A percentile compares a stretch with the other conserved stretches of the same genome.
phyloP scores from a whole-genome alignment of 2,888 invertebrate species.

The Oxyscelio sp. region DNA sequence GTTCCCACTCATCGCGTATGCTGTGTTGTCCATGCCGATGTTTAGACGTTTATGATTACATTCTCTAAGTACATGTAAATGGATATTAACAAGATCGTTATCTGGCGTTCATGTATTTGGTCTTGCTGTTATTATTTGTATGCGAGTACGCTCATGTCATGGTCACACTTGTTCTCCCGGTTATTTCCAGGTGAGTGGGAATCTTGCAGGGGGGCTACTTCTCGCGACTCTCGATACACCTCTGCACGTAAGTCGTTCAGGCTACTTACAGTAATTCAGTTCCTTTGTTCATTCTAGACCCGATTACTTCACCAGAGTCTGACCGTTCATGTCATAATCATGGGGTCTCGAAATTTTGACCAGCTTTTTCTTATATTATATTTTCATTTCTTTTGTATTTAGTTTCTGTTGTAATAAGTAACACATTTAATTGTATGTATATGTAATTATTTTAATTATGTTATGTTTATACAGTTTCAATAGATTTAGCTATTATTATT shows the following conservation, averaged over 20 bases:
- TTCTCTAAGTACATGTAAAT: not conserved
- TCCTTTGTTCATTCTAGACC: conserved; percentile 60
- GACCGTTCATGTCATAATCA: conserved; percentile 9
- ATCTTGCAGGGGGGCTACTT: conserved; percentile 86
- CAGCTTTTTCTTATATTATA: not conserved
- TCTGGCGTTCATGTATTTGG: conserved; percentile 55
- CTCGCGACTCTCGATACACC: conserved; percentile 85
- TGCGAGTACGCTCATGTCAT: conserved; percentile 76
- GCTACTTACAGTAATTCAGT: conserved; percentile 74
- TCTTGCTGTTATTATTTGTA: conserved; percentile 71
- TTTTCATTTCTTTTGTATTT: too few species aligned
- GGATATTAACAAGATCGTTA: conserved; percentile 3
- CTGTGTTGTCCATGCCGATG: conserved; percentile 63
- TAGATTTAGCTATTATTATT: too few species aligned
- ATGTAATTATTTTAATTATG: too few species aligned
- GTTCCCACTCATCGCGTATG: conserved; percentile 86
- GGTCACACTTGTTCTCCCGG: conserved; percentile 86
- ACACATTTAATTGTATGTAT: too few species aligned
- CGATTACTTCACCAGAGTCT: conserved; percentile 4
- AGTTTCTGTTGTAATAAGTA: too few species aligned
- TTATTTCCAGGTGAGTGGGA: conserved; percentile 88
- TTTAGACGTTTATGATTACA: conserved; percentile 42
- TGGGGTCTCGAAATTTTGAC: conserved; percentile 48
- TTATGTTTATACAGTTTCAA: too few species aligned
- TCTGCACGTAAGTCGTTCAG: conserved; percentile 87